Evolutionary conservation across 2,113 vertebrate species (phyloP).

Genomic region (Syngnathus typhle): DNA sequence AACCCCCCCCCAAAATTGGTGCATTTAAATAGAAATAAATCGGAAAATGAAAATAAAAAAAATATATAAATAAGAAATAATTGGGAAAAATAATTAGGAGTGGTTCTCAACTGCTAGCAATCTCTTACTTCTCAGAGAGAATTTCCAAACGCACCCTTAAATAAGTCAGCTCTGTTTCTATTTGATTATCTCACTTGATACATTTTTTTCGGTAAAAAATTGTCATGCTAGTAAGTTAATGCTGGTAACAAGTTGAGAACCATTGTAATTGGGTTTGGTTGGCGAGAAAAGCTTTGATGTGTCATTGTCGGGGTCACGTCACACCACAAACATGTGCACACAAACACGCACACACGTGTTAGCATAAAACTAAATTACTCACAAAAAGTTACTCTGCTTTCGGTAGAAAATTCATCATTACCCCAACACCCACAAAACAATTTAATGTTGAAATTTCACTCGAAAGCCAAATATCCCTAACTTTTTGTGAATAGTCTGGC

Average conservation of each 20-base stretch:
- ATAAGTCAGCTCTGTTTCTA: neutral
- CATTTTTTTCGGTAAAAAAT: neutral
- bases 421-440: neutral
- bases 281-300: no score
- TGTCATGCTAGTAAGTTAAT: neutral
- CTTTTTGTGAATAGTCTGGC: conserved; percentile 1
- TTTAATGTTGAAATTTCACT: neutral
- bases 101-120: neutral
- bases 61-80: neutral
- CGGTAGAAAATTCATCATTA: neutral
- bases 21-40: neutral
- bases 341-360: neutral
- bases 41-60: neutral
- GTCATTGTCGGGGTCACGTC: neutral
- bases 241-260: neutral
- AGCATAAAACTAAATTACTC: neutral
- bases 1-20: neutral
- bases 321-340: neutral
- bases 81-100: neutral
- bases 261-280: neutral
- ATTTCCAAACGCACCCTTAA: neutral
- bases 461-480: neutral
- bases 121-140: neutral
- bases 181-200: neutral
- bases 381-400: neutral